Evolutionary conservation across 2,797 vertebrate genomes (phyloP).

Genomic region (Etheostoma nigrum): DNA sequence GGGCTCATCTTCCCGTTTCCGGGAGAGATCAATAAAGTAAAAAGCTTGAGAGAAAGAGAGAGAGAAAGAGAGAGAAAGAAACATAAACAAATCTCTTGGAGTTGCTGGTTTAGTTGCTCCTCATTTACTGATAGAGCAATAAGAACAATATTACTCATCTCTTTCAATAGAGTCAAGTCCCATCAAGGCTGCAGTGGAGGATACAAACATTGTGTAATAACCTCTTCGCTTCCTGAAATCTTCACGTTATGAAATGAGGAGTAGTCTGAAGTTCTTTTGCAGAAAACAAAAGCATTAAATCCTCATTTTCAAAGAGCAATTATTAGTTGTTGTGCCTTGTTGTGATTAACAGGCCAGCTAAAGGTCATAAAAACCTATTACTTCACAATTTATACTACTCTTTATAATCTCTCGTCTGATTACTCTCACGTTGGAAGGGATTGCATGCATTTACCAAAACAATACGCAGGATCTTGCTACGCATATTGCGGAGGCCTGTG

Average conservation of each 20-base stretch:
- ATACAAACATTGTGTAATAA: neutral
- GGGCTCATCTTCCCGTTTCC: constrained; percentile 84
- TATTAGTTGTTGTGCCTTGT: neutral
- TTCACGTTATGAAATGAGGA: constrained; percentile 2
- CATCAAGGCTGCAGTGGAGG: constrained; percentile 5
- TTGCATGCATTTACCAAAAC: neutral
- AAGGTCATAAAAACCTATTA: neutral
- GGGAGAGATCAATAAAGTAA: constrained; percentile 85
- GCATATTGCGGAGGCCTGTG: neutral
- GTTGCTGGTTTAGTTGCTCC: constrained; percentile 14
- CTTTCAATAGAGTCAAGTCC: neutral
- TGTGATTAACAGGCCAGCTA: neutral
- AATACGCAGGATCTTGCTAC: neutral
- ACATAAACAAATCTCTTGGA: constrained; percentile 35
- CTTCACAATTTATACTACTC: neutral
- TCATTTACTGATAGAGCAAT: constrained; percentile 21
- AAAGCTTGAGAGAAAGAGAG: constrained; percentile 70
- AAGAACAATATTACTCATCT: neutral
- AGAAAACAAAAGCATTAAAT: neutral
- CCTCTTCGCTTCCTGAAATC: neutral
- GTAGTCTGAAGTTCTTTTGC: neutral
- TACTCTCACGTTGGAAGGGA: neutral
- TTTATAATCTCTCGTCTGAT: neutral
- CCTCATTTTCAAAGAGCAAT: neutral
- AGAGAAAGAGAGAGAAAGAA: constrained; percentile 21